Base-by-base conservation (phyloP, 2,888 invertebrate species). In the Phengaris arion region DNA sequence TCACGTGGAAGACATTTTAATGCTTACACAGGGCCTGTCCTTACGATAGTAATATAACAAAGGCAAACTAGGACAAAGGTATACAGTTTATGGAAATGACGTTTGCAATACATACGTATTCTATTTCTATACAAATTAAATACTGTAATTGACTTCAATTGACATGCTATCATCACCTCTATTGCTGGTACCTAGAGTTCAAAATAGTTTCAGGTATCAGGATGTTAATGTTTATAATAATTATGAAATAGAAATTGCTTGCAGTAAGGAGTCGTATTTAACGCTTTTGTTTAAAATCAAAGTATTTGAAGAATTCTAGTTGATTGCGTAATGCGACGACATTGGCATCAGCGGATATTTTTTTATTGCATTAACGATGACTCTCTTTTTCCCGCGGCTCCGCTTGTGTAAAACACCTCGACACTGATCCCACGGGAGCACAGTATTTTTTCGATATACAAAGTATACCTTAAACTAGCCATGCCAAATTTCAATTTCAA, bases 81-180 rank as follows among this genome's bases (percentile, higher is more conserved):
- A 76, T 76, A 77, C 75, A 74, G 74, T 59, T 74, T 64, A 74
- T 78, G 79, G 74, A 79, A 76, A 79, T 77, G 74, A 78, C 76
- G 76, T 78, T 68, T 74, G 77, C 77, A 77, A 35, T 64, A 64
- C 12, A 45, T 35, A 35, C 35, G 75, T 77, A 76, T 77, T 79
- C 59, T 74, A 79, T 77, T 75, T 68, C 75, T 72, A 76, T 75
- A 77, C 77, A 75, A 77, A 64, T 64, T 64, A 35, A 35, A 64
- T 64, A 35, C 6, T 64, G 35, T 64, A 64, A 64, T 35, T 64
- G 35, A 35, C 12, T 5, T 12, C 13, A 7, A 64, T 45, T 64
- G 35, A 5, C 6, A 45, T 0, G 6, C 64, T 2, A 45, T 45
- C 12, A 35, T 64, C 64, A 13, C 13, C 35, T 64, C 35, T 64